Conservation (phyloP, 2,797 vertebrate genomes). For the Odontamblyopus rebecca region DNA sequence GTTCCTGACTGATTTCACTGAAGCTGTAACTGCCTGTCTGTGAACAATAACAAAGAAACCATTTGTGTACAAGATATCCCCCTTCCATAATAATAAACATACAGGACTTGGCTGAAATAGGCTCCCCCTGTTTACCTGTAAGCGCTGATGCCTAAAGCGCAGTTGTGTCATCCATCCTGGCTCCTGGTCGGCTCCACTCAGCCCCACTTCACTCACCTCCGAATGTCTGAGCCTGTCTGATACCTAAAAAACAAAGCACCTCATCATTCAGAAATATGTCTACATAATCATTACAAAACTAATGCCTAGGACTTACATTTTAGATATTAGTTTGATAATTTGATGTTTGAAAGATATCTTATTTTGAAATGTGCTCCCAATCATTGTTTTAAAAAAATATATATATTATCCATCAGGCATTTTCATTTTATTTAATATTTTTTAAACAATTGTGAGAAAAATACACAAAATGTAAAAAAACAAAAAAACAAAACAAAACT, state of each 20-base stretch:
- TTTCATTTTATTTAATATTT: too few species aligned
- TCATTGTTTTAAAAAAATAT: too few species aligned
- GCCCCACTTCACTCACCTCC: conserved; percentile 73
- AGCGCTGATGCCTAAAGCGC: conserved; percentile 46
- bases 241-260: conserved; percentile 70
- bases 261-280: not conserved
- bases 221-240: conserved; percentile 83
- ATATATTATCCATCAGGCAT: too few species aligned
- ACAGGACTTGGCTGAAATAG: not conserved
- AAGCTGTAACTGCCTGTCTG: conserved; percentile 53
- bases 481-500: too few species aligned
- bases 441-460: too few species aligned
- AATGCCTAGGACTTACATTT: not conserved
- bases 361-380: too few species aligned
- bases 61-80: not conserved
- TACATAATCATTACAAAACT: not conserved
- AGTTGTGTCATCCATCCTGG: conserved; percentile 83
- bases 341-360: too few species aligned
- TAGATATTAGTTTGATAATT: too few species aligned
- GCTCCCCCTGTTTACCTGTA: conserved; percentile 70
- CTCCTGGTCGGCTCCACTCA: conserved; percentile 62
- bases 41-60: conserved; percentile 13
- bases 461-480: too few species aligned
- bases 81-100: not conserved
- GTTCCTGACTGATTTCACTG: conserved; percentile 33